Base-by-base conservation (phyloP, 2,797 vertebrate genomes). In the Leontopithecus rosalia region DNA sequence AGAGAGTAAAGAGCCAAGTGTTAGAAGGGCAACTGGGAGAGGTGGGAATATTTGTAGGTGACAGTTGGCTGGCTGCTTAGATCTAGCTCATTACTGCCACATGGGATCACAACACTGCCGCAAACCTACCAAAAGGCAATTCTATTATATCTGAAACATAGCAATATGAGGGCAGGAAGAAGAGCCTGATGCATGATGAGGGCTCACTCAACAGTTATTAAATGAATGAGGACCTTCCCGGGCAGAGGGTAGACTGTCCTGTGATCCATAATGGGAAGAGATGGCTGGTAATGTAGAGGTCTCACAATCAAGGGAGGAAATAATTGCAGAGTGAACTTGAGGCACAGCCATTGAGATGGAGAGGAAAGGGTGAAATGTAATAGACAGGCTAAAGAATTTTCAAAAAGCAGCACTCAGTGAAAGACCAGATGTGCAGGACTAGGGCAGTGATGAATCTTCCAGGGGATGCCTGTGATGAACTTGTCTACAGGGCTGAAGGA, bases 371-470 rank as follows among this genome's bases (percentile, higher is more conserved):
- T 95, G 24, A 92, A 90, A 87, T 64, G 88, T 41, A 82, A 67
- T 24, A 48, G 70, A 87, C 28, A 70, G 52, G 57, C 57, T 85
- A 43, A 89, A 75, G 84, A 88, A 94, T 80, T 94, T 94, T 88
- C 77, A 79, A 96, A 97, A 96, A 91, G 90, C 96, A 95, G 91
- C 90, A 94, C 94, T 96, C 88, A 83, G 91, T 0, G 1, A 88
- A 95, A 94, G 91, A 95, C 30, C 95, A 97, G 96, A 96, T 95
- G 94, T 97, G 64, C 57, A 58, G 28, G 89, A 85, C 75, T 61
- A 58, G 28, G 57, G 95, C 1, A 0, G 91, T 88, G 95, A 96
- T 90, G 91, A 88, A 64, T 90, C 94, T 96, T 95, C 94, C 84
- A 84, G 91, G 58, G 92, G 48, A 96, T 94, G 94, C 43, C 81